Conservation (phyloP, 1,140 invertebrate species). For the Drosophila rhopaloa region DNA sequence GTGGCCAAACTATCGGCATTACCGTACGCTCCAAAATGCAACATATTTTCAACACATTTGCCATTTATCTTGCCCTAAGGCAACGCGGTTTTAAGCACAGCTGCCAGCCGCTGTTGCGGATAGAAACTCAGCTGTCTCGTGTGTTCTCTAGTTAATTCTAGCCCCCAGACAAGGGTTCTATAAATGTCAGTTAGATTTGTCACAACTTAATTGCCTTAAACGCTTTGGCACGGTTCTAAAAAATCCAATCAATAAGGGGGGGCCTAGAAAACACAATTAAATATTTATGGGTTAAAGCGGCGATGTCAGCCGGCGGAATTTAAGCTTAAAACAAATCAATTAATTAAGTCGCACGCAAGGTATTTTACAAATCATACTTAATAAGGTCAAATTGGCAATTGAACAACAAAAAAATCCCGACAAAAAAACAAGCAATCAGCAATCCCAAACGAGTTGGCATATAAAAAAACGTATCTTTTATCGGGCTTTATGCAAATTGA, state of each 20-base stretch:
- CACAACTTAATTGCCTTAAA: conserved; percentile 36
- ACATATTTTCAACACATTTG: conserved; percentile 12
- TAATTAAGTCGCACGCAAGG: conserved; percentile 60
- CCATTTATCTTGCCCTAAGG: conserved; percentile 21
- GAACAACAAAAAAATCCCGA: conserved; percentile 14
- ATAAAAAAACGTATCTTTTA: conserved; percentile 37
- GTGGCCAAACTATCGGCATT: conserved; percentile 16
- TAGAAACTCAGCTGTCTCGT: conserved; percentile 24
- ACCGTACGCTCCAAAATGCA: conserved; percentile 22
- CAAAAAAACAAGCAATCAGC: conserved; percentile 22
- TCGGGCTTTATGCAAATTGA: conserved; percentile 43
- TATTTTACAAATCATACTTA: conserved; percentile 58
- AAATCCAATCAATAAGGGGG: conserved; percentile 10
- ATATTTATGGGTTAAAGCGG: conserved; percentile 53
- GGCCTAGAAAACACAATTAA: conserved; percentile 31
- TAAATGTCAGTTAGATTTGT: conserved; percentile 34
- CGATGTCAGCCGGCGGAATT: conserved; percentile 40
- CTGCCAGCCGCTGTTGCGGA: conserved; percentile 30
- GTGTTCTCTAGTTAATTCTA: conserved; percentile 1
- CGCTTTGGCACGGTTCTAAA: conserved; percentile 59
- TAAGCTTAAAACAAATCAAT: conserved; percentile 53
- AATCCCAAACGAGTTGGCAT: conserved; percentile 29
- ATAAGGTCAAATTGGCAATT: conserved; percentile 72
- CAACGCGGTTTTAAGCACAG: conserved; percentile 25
- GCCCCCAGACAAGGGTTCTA: neutral